Evolutionary conservation across 1,140 invertebrate genomes (phyloP).

Genomic region (Parasteatoda tepidariorum): DNA sequence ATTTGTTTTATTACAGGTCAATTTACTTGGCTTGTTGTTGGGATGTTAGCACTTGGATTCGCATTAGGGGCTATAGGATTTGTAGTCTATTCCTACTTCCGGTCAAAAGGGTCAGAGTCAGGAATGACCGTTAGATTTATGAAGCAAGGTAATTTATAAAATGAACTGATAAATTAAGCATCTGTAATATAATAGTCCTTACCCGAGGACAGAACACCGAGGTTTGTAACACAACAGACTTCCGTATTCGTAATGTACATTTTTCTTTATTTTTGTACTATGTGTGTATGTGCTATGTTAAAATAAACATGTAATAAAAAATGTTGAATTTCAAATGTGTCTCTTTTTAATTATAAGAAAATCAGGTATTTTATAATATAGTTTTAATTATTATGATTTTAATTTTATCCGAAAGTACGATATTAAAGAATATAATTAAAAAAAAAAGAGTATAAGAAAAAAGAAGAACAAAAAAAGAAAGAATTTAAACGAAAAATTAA

Average conservation of each 20-base stretch:
- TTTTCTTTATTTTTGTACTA: neutral
- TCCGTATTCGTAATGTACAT: neutral
- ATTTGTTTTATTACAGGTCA: slow-evolving; percentile 32
- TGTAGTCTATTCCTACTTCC: slow-evolving; percentile 30
- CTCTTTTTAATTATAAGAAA: no score
- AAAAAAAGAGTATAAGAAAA: no score
- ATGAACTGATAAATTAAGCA: neutral
- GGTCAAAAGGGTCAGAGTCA: neutral
- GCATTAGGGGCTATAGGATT: slow-evolving; percentile 39
- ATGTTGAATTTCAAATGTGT: no score
- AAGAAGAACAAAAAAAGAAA: no score
- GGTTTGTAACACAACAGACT: neutral
- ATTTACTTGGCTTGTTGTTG: slow-evolving; percentile 38
- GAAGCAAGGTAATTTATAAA: slow-evolving; percentile 32
- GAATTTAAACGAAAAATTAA: no score
- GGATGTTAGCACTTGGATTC: slow-evolving; percentile 37
- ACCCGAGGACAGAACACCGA: neutral
- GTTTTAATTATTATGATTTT: no score
- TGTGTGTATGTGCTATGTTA: slow-evolving; percentile 7
- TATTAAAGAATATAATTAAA: no score
- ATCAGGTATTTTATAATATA: no score
- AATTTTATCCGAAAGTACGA: no score
- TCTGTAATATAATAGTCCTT: neutral
- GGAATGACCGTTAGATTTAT: slow-evolving; percentile 49
- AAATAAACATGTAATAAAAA: neutral